phyloP scores from a whole-genome alignment of 2,888 invertebrate species.

The Leptodirus hochenwartii region DNA sequence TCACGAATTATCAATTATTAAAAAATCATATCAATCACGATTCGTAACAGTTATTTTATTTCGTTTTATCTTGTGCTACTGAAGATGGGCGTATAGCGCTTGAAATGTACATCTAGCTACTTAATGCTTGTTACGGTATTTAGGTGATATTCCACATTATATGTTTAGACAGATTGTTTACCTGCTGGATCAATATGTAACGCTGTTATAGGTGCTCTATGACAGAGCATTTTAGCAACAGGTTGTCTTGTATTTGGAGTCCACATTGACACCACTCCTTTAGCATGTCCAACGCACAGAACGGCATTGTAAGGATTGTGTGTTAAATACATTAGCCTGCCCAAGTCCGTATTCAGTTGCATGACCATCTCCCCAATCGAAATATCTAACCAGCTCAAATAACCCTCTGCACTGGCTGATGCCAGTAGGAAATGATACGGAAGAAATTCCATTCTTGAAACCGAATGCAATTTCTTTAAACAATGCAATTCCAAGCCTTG shows the following conservation, averaged over 20 bases:
- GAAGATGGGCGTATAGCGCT: too few relatives aligned
- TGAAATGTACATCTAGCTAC: too few relatives aligned
- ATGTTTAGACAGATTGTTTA: too few relatives aligned
- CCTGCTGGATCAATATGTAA: conserved; percentile 75
- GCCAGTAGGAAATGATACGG: conserved; percentile 94
- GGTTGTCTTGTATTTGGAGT: conserved; percentile 74
- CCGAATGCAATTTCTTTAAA: conserved; percentile 64
- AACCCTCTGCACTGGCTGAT: conserved; percentile 57
- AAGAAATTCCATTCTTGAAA: conserved; percentile 76
- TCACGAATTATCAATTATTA: too few relatives aligned
- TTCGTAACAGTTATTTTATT: too few relatives aligned
- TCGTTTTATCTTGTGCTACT: too few relatives aligned
- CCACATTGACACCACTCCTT: conserved; percentile 92
- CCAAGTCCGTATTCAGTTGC: conserved; percentile 57
- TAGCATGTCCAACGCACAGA: conserved; percentile 73
- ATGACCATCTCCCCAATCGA: conserved; percentile 81
- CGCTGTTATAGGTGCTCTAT: conserved; percentile 61
- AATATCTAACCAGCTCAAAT: conserved; percentile 82
- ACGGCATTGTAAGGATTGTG: conserved; percentile 93
- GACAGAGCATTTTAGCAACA: conserved; percentile 81
- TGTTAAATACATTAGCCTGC: conserved; percentile 65
- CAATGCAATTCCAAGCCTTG: conserved; percentile 95
- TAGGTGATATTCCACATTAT: too few relatives aligned
- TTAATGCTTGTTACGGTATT: too few relatives aligned
- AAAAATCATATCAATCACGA: too few relatives aligned